Evolutionary conservation across 1,140 invertebrate genomes (phyloP).

Genomic region (Carcinoscorpius rotundicauda): DNA sequence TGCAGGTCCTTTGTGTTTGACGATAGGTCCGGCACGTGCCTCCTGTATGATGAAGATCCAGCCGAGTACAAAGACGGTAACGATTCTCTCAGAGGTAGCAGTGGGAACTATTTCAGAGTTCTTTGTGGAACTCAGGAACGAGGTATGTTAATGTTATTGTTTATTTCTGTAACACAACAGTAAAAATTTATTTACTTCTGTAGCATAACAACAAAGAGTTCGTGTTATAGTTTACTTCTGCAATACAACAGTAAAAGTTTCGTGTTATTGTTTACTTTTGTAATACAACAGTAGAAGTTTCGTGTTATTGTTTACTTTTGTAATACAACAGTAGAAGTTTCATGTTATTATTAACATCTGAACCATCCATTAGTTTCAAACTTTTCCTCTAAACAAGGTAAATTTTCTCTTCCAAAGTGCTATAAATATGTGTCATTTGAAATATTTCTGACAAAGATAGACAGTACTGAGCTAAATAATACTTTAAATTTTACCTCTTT

Average conservation of each 20-base stretch:
- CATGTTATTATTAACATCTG: not conserved
- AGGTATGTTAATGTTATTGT: slow-evolving; percentile 22
- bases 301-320: not conserved
- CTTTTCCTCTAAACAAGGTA: too few species aligned
- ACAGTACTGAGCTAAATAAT: too few species aligned
- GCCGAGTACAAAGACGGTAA: slow-evolving; percentile 42
- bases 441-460: too few species aligned
- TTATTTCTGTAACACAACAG: not conserved
- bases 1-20: slow-evolving; percentile 67
- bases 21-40: slow-evolving; percentile 65
- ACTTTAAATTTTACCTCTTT: too few species aligned
- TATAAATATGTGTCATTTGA: too few species aligned
- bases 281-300: not conserved
- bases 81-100: slow-evolving; percentile 26
- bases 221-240: not conserved
- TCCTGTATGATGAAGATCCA: slow-evolving; percentile 68
- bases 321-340: not conserved
- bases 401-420: too few species aligned
- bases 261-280: not conserved
- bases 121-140: slow-evolving; percentile 27
- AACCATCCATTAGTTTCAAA: not conserved
- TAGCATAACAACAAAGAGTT: not conserved
- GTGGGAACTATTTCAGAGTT: slow-evolving; percentile 24
- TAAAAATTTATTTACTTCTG: not conserved
- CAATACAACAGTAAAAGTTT: not conserved